Percentiles rank a stretch among this genome's conserved stretches.
Evolutionary conservation across 2,113 vertebrate species (phyloP).

Genomic region (Dendrocopos noguchii): DNA sequence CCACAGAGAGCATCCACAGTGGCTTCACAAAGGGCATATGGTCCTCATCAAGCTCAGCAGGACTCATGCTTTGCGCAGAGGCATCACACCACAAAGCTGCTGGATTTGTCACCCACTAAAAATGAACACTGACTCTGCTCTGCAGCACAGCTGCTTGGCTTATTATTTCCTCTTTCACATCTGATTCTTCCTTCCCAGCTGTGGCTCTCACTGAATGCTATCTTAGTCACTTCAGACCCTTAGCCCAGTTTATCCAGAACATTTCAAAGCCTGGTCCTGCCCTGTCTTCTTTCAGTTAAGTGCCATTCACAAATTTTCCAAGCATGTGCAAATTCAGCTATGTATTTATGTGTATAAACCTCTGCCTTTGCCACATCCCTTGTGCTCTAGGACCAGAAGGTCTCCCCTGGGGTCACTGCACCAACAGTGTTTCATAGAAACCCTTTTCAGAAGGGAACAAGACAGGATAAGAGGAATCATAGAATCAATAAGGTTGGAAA

Average conservation of each 20-base stretch:
- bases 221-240: conserved; percentile 9
- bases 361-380: no score
- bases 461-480: no score
- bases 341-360: no score
- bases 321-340: not conserved
- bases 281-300: not conserved
- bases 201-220: not conserved
- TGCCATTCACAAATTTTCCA: not conserved
- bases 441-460: no score
- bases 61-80: not conserved
- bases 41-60: not conserved
- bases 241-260: conserved; percentile 3
- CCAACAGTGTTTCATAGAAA: no score
- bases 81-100: not conserved
- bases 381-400: no score
- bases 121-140: conserved; percentile 9
- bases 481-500: no score
- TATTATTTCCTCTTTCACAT: conserved; percentile 24
- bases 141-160: conserved; percentile 32
- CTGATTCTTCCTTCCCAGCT: conserved; percentile 40
- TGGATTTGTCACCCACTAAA: conserved; percentile 35
- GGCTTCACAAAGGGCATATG: not conserved
- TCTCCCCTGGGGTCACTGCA: no score
- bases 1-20: not conserved
- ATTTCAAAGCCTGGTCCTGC: not conserved